Base-by-base conservation (phyloP, 2,888 invertebrate genomes). In the Sinopyrophorus schimmeli region DNA sequence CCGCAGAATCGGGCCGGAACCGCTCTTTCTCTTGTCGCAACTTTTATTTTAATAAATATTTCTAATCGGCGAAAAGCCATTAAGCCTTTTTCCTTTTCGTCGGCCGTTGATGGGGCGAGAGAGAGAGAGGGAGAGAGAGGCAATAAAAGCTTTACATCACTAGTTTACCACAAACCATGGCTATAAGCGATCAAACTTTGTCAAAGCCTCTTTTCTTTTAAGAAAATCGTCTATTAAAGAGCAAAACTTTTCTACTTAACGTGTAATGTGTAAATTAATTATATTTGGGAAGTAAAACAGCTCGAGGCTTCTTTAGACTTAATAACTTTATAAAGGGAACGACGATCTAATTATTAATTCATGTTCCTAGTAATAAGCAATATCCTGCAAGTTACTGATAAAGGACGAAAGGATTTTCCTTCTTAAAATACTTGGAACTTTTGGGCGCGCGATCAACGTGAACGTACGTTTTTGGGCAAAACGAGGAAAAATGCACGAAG, bases 1-100 rank as follows among this genome's bases (percentile, higher is more conserved):
- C n/a, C n/a, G n/a, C n/a, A n/a, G n/a, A n/a, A n/a, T n/a, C n/a
- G n/a, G n/a, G n/a, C n/a, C n/a, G n/a, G n/a, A n/a, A n/a, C n/a
- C n/a, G n/a, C n/a, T n/a, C n/a, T n/a, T n/a, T n/a, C n/a, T n/a
- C n/a, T n/a, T n/a, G n/a, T n/a, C n/a, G n/a, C n/a, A n/a, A n/a
- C n/a, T n/a, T n/a, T n/a, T n/a, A 32, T 32, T 18, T 32, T 32
- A 32, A 32, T 32, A 32, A 32, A 32, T 32, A 20, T 20, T 5
- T 11, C 20, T 18, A 20, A 20, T 20, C 20, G 20, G 17, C 32
- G 4, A 18, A 32, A 3, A 21, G 21, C 2, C 2, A 7, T 21
- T 21, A 21, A 21, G n/a, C n/a, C n/a, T n/a, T n/a, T n/a, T n/a
- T n/a, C n/a, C n/a, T n/a, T n/a, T n/a, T n/a, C n/a, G n/a, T n/a